Percentiles rank a stretch among this genome's conserved stretches.
Conservation (phyloP, 2,888 invertebrate genomes). For the Lepidocyrtoides sp. region DNA sequence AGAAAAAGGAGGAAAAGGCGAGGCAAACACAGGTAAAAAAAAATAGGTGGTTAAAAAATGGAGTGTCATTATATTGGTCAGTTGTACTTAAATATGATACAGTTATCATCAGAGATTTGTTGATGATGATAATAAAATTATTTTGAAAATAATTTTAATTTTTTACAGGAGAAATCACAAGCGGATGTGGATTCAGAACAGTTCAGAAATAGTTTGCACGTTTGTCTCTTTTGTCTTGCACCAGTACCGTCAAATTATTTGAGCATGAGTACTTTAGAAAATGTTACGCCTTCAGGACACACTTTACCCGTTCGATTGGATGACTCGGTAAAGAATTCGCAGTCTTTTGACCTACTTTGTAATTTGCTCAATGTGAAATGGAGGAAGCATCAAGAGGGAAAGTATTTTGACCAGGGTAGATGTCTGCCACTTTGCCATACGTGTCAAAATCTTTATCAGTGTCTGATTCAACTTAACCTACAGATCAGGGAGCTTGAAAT, state of each 20-base stretch:
- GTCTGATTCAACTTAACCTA: background rate
- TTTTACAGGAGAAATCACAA: background rate
- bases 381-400: background rate
- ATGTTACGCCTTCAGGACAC: background rate
- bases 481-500: constrained; percentile 39
- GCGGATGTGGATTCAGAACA: background rate
- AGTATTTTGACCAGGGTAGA: background rate
- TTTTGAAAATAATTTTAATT: too few relatives aligned
- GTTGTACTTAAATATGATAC: background rate
- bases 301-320: background rate
- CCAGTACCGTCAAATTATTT: background rate
- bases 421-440: background rate
- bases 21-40: background rate
- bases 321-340: background rate
- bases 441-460: constrained; percentile 37
- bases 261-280: background rate
- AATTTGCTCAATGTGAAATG: background rate
- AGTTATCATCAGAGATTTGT: background rate
- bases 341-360: constrained; percentile 18
- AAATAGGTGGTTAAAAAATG: too few relatives aligned
- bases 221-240: background rate
- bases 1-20: background rate
- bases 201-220: background rate
- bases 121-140: too few relatives aligned
- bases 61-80: too few relatives aligned